Evolutionary conservation across 2,888 invertebrate genomes (phyloP).

Genomic region (Ferdinandea cuprea): DNA sequence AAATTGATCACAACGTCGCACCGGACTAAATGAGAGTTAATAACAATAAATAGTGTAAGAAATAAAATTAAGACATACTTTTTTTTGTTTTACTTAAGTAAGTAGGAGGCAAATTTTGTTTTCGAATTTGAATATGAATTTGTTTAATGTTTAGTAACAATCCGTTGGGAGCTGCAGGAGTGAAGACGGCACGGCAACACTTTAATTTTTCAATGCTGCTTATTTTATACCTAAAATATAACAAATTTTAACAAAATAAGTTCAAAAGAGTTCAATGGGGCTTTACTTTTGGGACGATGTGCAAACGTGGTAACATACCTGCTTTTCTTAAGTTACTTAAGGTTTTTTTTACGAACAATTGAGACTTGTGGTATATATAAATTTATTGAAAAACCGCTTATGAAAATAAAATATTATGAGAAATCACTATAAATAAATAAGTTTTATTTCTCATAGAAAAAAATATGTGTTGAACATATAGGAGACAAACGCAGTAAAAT

Average conservation of each 20-base stretch:
- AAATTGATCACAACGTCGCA: slow-evolving; percentile 75
- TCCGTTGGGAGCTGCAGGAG: slow-evolving; percentile 32
- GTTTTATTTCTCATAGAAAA: too few species aligned
- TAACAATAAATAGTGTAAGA: slow-evolving; percentile 71
- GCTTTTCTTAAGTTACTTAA: neutral
- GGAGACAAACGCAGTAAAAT: too few species aligned
- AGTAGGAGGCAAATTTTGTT: slow-evolving; percentile 44
- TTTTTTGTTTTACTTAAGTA: slow-evolving; percentile 19
- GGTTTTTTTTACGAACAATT: neutral
- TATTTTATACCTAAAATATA: slow-evolving; percentile 56
- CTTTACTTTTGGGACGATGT: slow-evolving; percentile 51
- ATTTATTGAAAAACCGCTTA: too few species aligned
- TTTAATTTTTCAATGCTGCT: slow-evolving; percentile 30
- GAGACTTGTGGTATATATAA: neutral
- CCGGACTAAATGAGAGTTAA: slow-evolving; percentile 70
- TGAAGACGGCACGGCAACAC: slow-evolving; percentile 19
- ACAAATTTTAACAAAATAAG: slow-evolving; percentile 26
- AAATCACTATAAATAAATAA: neutral
- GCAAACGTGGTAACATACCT: slow-evolving; percentile 38
- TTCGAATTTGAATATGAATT: neutral
- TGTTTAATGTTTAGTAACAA: slow-evolving; percentile 18
- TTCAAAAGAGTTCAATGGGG: neutral
- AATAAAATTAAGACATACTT: slow-evolving; percentile 57
- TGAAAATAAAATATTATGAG: neutral
- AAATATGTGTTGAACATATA: too few species aligned